Evolutionary conservation across 2,888 invertebrate species (phyloP).

Genomic region (Hemistola chrysoprasaria): DNA sequence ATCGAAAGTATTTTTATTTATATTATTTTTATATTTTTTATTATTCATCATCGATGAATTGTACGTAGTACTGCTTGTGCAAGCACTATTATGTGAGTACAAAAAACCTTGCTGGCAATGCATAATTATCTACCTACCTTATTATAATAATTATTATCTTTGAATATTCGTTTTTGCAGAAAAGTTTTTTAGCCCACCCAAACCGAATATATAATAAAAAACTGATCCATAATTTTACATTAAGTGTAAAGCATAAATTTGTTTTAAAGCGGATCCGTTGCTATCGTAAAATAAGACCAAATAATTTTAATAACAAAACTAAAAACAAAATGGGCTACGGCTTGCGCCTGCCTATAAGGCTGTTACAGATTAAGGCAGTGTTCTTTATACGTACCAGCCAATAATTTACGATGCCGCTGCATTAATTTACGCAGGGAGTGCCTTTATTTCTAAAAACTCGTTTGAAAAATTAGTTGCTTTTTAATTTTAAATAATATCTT

Average conservation of each 20-base stretch:
- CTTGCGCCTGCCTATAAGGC: conserved; percentile 1
- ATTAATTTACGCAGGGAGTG: conserved; percentile 56
- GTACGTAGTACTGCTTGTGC: no score
- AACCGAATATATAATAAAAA: conserved; percentile 57
- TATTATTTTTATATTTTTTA: no score
- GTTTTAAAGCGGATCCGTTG: conserved; percentile 59
- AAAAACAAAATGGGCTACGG: conserved; percentile 53
- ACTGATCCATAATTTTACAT: conserved; percentile 42
- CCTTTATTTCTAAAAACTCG: conserved; percentile 41
- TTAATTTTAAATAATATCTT: conserved; percentile 20
- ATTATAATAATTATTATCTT: no score
- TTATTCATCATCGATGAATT: no score
- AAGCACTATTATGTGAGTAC: no score
- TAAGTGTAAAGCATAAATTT: conserved; percentile 61
- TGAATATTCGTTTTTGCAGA: no score
- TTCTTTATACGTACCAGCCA: conserved; percentile 53
- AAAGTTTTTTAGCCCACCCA: conserved; percentile 57
- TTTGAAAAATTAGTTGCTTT: conserved; percentile 16
- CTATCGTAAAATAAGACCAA: conserved; percentile 58
- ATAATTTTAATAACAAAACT: conserved; percentile 63
- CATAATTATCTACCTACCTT: no score
- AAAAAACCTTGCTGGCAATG: no score
- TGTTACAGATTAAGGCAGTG: conserved; percentile 41
- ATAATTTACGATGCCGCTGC: conserved; percentile 62
- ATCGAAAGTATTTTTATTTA: no score